Evolutionary conservation across 2,113 vertebrate species (phyloP), one percentile per base, ranked within the genome.

Genomic region (Marmota flaviventris): DNA sequence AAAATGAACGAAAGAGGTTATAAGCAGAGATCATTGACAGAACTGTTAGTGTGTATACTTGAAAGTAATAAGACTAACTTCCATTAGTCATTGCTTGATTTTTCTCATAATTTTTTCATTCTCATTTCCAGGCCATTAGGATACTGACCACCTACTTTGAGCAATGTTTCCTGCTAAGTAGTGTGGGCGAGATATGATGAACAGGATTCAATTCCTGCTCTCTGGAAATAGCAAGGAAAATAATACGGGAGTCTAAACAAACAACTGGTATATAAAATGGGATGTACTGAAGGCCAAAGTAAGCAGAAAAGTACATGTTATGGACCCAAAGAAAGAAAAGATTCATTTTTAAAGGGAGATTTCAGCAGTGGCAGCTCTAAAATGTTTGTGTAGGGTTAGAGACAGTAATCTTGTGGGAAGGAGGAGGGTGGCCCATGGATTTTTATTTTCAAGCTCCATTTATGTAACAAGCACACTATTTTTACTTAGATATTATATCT

Each of bases 1-100:
- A 87, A 93, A 91, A 78, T 83, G 92, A 95, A 92, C 56, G 32
- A 63, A 93, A 89, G 56, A 79, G 82, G 61, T 39, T 61, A 6
- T 77, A 58, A 85, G n/a, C n/a, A 63, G 70, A 81, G 75, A 72
- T 92, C 17, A 25, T 42, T 56, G 37, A 67, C 17, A 88, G 18
- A 89, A 65, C 14, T n/a, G 27, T 75, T 51, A 39, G 4, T 18
- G 20, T 84, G 32, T 70, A 3, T 48, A 13, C 67, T 83, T 48
- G 78, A 92, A 90, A 89, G 42, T 37, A 61, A 27, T 39, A 70
- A 65, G 42, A 78, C 51, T n/a, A 32, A 39, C 4, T 42, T 72
- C 89, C 32, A 39, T 85, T 83, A 77, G 45, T 87, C 88, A 22
- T 75, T 56, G n/a, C 14, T 42, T 72, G 22, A 58, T n/a, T 89